Percentiles rank a stretch among this genome's conserved stretches.
These are phyloP conservation scores for Gallinago paraguaiae DNA, from an alignment of 2,113 vertebrate genomes.

Conservation along the genomic window DNA sequence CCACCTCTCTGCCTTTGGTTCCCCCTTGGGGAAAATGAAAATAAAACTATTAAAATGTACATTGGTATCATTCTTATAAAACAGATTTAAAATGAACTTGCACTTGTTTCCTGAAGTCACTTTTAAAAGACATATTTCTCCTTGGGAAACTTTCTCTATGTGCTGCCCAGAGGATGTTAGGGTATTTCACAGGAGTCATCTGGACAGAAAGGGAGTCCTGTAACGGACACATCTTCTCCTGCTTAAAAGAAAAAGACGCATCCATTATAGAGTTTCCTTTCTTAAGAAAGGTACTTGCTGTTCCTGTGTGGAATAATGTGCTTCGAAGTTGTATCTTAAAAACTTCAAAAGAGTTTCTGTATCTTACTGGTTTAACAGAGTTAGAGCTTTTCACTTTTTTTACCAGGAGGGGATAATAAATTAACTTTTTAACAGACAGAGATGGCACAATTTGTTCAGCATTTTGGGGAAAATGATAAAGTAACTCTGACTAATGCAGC, in stretches of 20 bases:
- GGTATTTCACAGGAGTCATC: neutral
- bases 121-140: neutral
- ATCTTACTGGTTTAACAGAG: neutral
- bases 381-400: neutral
- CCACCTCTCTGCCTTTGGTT: constrained; percentile 69
- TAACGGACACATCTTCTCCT: neutral
- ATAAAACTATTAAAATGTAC: constrained; percentile 46
- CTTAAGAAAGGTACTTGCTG: constrained; percentile 13
- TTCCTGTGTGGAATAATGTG: constrained; percentile 38
- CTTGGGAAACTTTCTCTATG: neutral
- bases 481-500: neutral
- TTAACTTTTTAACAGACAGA: neutral
- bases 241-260: neutral
- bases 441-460: neutral
- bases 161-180: neutral
- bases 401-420: neutral
- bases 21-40: constrained; percentile 46
- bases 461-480: neutral
- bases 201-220: neutral
- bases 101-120: neutral
- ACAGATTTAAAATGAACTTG: constrained; percentile 9
- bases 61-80: constrained; percentile 35
- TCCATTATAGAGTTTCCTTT: constrained; percentile 14
- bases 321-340: neutral
- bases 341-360: neutral